A percentile compares a stretch with the other conserved stretches of the same genome.
phyloP scores from a whole-genome alignment of 2,113 vertebrate species.

The Mirounga angustirostris region DNA sequence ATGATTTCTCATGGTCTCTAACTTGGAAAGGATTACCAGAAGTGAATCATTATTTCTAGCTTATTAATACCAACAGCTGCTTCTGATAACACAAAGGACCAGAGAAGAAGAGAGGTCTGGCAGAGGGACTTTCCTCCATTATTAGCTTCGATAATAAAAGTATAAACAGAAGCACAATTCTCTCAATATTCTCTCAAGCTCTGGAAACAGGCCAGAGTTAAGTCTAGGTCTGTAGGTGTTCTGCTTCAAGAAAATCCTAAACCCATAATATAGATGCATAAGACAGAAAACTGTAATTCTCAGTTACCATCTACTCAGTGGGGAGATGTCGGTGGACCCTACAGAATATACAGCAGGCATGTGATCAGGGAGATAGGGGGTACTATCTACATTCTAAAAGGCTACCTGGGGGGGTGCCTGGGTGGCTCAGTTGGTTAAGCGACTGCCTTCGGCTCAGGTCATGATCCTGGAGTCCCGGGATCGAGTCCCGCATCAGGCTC shows the following conservation, averaged over 20 bases:
- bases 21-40: conserved; percentile 23
- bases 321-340: neutral
- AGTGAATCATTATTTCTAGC: conserved; percentile 60
- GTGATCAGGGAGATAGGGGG: neutral
- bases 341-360: neutral
- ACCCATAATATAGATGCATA: neutral
- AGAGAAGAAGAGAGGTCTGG: neutral
- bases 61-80: conserved; percentile 43
- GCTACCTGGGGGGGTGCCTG: neutral
- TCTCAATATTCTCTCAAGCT: neutral
- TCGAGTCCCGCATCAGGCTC: too few relatives aligned
- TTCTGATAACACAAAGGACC: conserved; percentile 13
- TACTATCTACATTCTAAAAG: neutral
- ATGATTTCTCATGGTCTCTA: conserved; percentile 3
- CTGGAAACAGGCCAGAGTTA: neutral
- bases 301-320: neutral
- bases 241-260: conserved; percentile 45
- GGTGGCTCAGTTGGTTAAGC: too few relatives aligned
- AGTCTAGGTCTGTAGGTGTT: neutral
- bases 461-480: too few relatives aligned
- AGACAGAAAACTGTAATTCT: neutral
- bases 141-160: neutral
- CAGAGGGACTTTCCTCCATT: neutral
- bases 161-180: neutral
- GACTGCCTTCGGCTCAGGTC: too few relatives aligned